Percentiles rank a stretch among this genome's conserved stretches.
phyloP scores from a whole-genome alignment of 1,140 invertebrate genomes.

The Drosophila ogumai region DNA sequence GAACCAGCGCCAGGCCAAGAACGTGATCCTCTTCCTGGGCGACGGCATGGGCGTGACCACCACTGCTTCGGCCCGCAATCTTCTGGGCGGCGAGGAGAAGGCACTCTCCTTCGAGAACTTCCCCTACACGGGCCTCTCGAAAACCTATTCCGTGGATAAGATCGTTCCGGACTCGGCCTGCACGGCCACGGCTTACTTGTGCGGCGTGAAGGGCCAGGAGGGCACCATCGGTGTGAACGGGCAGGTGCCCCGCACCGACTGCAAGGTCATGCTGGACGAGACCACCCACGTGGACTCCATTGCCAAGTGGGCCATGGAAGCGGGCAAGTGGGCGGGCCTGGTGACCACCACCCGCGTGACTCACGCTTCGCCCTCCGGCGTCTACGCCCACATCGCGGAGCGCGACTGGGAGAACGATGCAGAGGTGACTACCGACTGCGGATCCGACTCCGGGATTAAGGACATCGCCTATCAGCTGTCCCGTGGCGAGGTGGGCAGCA shows the following conservation, averaged over 20 bases:
- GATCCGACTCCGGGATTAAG: conserved; percentile 85
- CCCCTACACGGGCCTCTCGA: conserved; percentile 89
- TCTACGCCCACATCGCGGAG: conserved; percentile 90
- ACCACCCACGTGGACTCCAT: conserved; percentile 88
- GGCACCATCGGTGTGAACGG: conserved; percentile 91
- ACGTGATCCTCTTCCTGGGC: conserved; percentile 92
- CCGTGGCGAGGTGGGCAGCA: conserved; percentile 87
- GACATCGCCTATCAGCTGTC: conserved; percentile 92
- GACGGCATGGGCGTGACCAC: conserved; percentile 93
- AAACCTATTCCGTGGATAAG: conserved; percentile 93
- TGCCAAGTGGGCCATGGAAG: conserved; percentile 89
- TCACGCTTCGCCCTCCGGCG: conserved; percentile 90
- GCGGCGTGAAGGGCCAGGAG: conserved; percentile 92
- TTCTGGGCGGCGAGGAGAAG: conserved; percentile 88
- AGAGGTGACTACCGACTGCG: conserved; percentile 85
- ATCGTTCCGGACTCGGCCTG: conserved; percentile 93
- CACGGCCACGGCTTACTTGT: conserved; percentile 91
- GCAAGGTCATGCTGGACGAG: conserved; percentile 86
- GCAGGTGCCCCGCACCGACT: conserved; percentile 87
- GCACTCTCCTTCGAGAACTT: conserved; percentile 91
- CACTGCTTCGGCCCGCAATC: conserved; percentile 89
- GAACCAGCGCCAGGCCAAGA: conserved; percentile 87
- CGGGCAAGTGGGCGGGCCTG: conserved; percentile 90
- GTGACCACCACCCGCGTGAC: conserved; percentile 94
- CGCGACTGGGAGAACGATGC: conserved; percentile 92